These are phyloP conservation scores for Ophiothrix spiculata DNA, from an alignment of 35 echinoderm and acorn worm species.

Conservation along the genomic window DNA sequence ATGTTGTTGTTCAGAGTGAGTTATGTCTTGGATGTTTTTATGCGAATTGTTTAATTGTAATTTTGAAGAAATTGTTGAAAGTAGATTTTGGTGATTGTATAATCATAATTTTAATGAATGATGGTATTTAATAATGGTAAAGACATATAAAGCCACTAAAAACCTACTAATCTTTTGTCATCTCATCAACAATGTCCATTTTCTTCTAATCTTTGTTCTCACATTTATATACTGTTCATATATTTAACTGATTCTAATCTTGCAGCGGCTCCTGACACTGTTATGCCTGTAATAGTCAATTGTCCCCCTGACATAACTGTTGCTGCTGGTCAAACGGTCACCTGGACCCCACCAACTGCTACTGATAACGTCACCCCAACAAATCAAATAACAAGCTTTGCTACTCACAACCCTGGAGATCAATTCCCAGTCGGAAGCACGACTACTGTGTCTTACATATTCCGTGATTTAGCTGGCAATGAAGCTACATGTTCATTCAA, in stretches of 20 bases:
- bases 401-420: background rate
- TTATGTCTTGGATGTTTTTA: too few species aligned
- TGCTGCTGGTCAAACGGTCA: background rate
- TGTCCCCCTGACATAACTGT: constrained; percentile 40
- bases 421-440: constrained; percentile 49
- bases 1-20: constrained; percentile 44
- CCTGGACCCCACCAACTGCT: constrained; percentile 44
- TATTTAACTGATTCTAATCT: too few species aligned
- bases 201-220: too few species aligned
- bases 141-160: too few species aligned
- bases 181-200: too few species aligned
- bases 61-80: too few species aligned
- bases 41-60: too few species aligned
- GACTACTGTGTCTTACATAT: constrained; percentile 55
- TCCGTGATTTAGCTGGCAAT: constrained; percentile 56
- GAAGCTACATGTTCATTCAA: constrained; percentile 39
- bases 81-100: too few species aligned
- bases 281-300: constrained; percentile 23
- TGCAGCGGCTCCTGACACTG: background rate
- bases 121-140: too few species aligned
- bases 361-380: constrained; percentile 40
- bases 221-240: too few species aligned
- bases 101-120: too few species aligned
- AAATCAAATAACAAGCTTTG: background rate
- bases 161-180: too few species aligned